phyloP scores from a whole-genome alignment of 1,140 invertebrate genomes.

The Cepaea nemoralis region DNA sequence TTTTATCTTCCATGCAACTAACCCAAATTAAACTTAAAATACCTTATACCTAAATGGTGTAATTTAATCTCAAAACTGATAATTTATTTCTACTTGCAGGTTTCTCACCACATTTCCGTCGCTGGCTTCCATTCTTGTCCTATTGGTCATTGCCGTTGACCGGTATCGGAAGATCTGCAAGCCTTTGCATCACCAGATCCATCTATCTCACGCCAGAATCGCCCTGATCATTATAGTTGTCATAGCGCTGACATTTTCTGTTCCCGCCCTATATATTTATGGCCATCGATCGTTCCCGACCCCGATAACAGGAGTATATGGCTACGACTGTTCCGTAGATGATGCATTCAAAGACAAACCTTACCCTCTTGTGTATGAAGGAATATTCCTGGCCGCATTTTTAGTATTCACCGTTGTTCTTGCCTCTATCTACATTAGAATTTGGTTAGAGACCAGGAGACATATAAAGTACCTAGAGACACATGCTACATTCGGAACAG shows the following conservation, averaged over 20 bases:
- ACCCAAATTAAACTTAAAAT: too few relatives aligned
- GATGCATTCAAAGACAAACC: slow-evolving; percentile 25
- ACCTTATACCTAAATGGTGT: too few relatives aligned
- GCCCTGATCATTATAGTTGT: slow-evolving; percentile 13
- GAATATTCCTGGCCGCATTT: slow-evolving; percentile 19
- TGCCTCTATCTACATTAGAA: slow-evolving; percentile 13
- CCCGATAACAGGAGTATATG: slow-evolving; percentile 1
- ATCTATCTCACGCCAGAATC: slow-evolving; percentile 21
- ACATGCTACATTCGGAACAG: not conserved
- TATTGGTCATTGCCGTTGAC: slow-evolving; percentile 51
- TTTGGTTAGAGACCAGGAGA: slow-evolving; percentile 37
- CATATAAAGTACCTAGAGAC: not conserved
- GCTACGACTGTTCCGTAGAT: slow-evolving; percentile 43
- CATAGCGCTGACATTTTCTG: slow-evolving; percentile 33
- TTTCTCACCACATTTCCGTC: slow-evolving; percentile 28
- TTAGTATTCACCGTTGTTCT: slow-evolving; percentile 28
- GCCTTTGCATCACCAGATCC: slow-evolving; percentile 43
- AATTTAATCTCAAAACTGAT: too few relatives aligned
- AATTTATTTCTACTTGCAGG: slow-evolving; percentile 15
- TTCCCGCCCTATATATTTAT: slow-evolving; percentile 36
- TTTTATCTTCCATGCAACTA: too few relatives aligned
- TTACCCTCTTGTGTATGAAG: slow-evolving; percentile 41
- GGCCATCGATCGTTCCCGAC: slow-evolving; percentile 30
- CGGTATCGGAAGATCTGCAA: slow-evolving; percentile 47
- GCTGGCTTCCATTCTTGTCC: slow-evolving; percentile 43